A percentile compares a stretch with the other conserved stretches of the same genome.
phyloP scores from a whole-genome alignment of 2,888 invertebrate genomes.

The Trileptium ribeirensis region DNA sequence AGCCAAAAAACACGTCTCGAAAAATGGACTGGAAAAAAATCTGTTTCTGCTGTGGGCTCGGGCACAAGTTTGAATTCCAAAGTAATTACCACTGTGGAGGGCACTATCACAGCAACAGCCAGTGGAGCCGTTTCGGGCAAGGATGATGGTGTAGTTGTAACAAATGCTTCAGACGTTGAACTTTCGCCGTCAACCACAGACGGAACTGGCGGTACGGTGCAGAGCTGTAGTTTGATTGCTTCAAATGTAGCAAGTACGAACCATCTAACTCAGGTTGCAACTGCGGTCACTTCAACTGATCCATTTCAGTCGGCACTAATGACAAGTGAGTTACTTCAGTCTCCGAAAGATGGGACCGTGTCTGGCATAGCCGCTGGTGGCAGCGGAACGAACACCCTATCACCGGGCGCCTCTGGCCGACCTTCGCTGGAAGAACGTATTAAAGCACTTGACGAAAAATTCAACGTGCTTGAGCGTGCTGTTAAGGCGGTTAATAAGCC shows the following conservation, averaged over 20 bases:
- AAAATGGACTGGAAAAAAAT: not conserved
- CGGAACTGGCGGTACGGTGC: not conserved
- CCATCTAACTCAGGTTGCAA: no score
- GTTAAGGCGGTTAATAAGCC: slow-evolving; percentile 26
- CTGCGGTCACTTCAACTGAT: not conserved
- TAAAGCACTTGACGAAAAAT: slow-evolving; percentile 81
- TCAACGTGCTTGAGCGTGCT: slow-evolving; percentile 55
- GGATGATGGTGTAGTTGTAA: not conserved
- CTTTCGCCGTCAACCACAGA: not conserved
- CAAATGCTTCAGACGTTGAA: not conserved
- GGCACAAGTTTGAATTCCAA: not conserved
- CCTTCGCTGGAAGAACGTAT: slow-evolving; percentile 79
- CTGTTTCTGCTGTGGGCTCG: not conserved
- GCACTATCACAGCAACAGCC: not conserved
- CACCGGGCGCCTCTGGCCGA: slow-evolving; percentile 40
- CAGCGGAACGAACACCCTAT: slow-evolving; percentile 25
- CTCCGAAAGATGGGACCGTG: not conserved
- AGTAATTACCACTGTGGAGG: not conserved
- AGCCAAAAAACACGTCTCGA: not conserved
- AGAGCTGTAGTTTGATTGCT: not conserved
- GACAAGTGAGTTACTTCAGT: not conserved
- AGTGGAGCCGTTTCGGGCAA: not conserved
- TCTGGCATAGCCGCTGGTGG: not conserved
- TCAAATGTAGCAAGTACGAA: not conserved
- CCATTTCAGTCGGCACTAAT: not conserved